Conservation (phyloP, 2,113 vertebrate genomes). For the Acinonyx jubatus region DNA sequence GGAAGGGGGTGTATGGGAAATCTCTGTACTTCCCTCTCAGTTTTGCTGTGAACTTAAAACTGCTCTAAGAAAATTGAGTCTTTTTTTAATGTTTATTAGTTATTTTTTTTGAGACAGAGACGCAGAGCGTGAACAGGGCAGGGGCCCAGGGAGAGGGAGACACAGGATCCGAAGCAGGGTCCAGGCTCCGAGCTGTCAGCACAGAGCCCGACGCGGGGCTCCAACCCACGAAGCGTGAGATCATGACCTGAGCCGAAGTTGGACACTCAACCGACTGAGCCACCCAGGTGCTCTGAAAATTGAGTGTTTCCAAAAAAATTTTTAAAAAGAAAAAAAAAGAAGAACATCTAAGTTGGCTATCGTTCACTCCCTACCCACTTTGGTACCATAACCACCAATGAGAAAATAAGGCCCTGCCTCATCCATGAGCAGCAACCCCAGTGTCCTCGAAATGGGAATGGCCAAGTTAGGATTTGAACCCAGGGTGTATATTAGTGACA, state of each 20-base stretch:
- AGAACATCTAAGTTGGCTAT: not conserved
- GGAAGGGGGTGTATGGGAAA: fast-evolving
- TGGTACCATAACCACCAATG: too few species aligned
- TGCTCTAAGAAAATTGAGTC: not conserved
- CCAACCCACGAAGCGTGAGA: too few species aligned
- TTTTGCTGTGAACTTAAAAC: not conserved
- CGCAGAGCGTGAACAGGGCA: fast-evolving
- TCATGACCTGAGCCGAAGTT: too few species aligned
- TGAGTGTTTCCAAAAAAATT: not conserved
- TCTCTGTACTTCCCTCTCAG: not conserved
- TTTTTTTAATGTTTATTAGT: not conserved
- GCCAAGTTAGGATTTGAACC: not conserved
- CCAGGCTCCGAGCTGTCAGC: too few species aligned
- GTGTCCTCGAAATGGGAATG: not conserved
- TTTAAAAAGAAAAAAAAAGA: not conserved
- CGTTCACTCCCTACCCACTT: not conserved
- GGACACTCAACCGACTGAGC: too few species aligned
- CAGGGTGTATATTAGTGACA: not conserved
- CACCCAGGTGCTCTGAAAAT: not conserved
- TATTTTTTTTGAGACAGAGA: too few species aligned
- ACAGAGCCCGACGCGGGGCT: too few species aligned
- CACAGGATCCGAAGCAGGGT: too few species aligned
- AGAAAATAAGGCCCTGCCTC: not conserved
- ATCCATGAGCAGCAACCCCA: fast-evolving
- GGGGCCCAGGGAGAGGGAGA: too few species aligned